phyloP scores from a whole-genome alignment of 23 tunicate species.

The Halocynthia roretzi region DNA sequence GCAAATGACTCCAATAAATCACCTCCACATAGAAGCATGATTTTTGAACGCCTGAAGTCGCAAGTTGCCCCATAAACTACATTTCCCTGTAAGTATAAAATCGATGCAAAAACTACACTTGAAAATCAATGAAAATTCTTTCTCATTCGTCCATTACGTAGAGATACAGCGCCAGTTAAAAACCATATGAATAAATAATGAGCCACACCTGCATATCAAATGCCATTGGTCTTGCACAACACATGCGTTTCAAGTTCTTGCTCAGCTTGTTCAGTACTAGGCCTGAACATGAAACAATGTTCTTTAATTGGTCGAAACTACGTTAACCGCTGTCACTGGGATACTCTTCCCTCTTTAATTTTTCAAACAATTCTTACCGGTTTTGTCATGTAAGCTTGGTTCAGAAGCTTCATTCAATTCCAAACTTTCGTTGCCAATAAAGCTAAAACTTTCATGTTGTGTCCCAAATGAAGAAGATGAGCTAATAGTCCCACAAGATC shows the following conservation, averaged over 20 bases:
- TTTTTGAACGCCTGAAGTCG: conserved; percentile 60
- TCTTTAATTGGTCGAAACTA: neutral
- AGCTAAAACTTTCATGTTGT: neutral
- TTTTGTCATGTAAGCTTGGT: conserved; percentile 28
- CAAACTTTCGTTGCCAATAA: conserved; percentile 20
- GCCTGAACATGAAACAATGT: conserved; percentile 18
- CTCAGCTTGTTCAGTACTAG: conserved; percentile 35
- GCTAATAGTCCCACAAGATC: neutral
- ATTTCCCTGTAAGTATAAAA: conserved; percentile 43
- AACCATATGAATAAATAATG: neutral
- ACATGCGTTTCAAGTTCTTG: conserved; percentile 54
- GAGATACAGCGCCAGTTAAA: neutral
- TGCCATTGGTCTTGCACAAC: conserved; percentile 69
- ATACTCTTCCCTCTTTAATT: neutral
- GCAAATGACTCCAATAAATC: conserved; percentile 75
- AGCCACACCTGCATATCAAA: conserved; percentile 27
- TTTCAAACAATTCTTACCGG: conserved; percentile 4
- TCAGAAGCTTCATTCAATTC: conserved; percentile 70
- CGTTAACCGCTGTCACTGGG: neutral
- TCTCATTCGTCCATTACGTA: neutral
- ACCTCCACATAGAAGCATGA: conserved; percentile 77
- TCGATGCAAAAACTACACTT: neutral
- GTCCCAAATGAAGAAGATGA: neutral
- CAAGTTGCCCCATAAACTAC: conserved; percentile 77
- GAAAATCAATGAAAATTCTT: neutral